These are phyloP conservation scores for Hemibagrus wyckioides DNA, from an alignment of 2,113 vertebrate species.

Conservation along the genomic window DNA sequence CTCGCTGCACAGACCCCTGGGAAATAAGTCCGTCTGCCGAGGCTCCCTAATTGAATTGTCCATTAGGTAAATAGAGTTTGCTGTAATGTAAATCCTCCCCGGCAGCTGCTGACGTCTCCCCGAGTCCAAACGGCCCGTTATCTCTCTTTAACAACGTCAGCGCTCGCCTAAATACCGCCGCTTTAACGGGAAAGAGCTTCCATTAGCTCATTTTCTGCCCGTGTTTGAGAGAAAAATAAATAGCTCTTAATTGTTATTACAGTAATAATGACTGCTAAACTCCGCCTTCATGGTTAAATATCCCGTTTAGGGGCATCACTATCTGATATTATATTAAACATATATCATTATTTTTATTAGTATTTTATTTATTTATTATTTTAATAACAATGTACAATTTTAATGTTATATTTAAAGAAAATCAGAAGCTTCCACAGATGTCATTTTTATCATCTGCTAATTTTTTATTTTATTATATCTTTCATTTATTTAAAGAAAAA, in stretches of 20 bases:
- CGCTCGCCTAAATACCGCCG: not conserved
- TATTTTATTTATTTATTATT: too few species aligned
- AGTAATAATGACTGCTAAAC: not conserved
- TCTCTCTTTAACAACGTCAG: conserved; percentile 1
- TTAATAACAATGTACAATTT: too few species aligned
- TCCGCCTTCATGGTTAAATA: not conserved
- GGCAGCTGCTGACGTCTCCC: not conserved
- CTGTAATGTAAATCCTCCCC: conserved; percentile 18
- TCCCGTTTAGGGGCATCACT: not conserved
- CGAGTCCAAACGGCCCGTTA: conserved; percentile 6
- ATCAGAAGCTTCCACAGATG: too few species aligned
- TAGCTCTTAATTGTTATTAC: not conserved
- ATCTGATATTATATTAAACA: too few species aligned
- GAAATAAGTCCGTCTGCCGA: conserved; percentile 23
- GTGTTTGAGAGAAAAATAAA: not conserved
- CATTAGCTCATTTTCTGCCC: not conserved
- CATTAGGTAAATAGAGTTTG: conserved; percentile 42
- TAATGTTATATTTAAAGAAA: too few species aligned
- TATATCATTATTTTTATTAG: not conserved
- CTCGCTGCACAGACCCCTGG: not conserved
- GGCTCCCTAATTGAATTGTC: conserved; percentile 31
- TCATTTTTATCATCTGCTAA: too few species aligned
- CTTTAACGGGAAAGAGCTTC: not conserved
- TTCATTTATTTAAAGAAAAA: too few species aligned
- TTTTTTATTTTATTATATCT: too few species aligned